Evolutionary conservation across 2,797 vertebrate genomes (phyloP).

Genomic region (Dermochelys coriacea): DNA sequence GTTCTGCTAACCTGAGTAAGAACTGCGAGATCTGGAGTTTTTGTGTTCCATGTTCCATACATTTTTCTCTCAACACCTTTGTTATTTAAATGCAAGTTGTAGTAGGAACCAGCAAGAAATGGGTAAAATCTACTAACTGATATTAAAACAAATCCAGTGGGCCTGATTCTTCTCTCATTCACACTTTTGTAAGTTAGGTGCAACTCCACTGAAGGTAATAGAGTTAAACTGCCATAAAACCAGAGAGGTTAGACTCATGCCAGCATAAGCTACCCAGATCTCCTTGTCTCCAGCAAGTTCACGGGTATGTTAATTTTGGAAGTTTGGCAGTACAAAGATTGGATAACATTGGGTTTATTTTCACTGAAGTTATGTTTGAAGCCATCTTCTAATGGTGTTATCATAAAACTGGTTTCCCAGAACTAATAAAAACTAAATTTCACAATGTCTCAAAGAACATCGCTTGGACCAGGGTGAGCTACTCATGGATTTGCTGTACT

Average conservation of each 20-base stretch:
- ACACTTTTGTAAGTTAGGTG: not conserved
- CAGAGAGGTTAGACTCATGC: not conserved
- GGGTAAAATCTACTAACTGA: not conserved
- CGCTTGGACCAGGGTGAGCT: not conserved
- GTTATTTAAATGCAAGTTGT: not conserved
- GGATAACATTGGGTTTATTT: not conserved
- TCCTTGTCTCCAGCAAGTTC: not conserved
- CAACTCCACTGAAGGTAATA: not conserved
- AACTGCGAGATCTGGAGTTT: not conserved
- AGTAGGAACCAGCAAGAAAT: not conserved
- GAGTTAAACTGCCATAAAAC: not conserved
- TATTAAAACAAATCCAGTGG: not conserved
- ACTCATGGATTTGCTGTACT: not conserved
- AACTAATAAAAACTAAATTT: not conserved
- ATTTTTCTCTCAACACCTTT: accelerated
- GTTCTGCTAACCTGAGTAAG: not conserved
- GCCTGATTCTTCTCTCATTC: not conserved
- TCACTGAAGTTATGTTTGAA: not conserved
- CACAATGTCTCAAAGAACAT: not conserved
- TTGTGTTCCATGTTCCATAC: not conserved
- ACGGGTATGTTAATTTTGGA: not conserved
- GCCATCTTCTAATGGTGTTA: not conserved
- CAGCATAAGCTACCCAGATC: not conserved
- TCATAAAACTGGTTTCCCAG: not conserved
- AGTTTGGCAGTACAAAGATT: not conserved